phyloP scores from a whole-genome alignment of 1,140 invertebrate genomes.

The Pinna nobilis region DNA sequence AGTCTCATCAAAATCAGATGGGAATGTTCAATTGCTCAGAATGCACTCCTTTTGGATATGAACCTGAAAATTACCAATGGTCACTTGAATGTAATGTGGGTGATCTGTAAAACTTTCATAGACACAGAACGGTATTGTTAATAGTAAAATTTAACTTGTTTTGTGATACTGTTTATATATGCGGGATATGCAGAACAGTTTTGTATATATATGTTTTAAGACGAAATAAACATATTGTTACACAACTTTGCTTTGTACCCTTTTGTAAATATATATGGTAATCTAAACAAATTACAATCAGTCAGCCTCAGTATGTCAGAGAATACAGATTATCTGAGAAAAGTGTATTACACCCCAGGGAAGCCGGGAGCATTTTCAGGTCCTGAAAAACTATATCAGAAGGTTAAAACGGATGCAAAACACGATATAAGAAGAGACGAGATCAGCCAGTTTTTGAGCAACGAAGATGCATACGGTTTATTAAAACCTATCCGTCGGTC shows the following conservation, averaged over 20 bases:
- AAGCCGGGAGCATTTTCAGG: too few species aligned
- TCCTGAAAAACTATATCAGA: not conserved
- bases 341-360: not conserved
- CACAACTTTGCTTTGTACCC: too few species aligned
- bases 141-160: too few species aligned
- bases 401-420: conserved; percentile 1
- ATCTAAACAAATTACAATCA: too few species aligned
- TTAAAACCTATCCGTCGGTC: not conserved
- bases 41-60: not conserved
- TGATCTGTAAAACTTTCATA: too few species aligned
- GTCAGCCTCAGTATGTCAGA: too few species aligned
- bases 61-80: not conserved
- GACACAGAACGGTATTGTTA: too few species aligned
- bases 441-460: not conserved
- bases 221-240: too few species aligned
- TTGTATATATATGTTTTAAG: too few species aligned
- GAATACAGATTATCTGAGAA: not conserved
- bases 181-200: too few species aligned
- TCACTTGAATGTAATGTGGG: not conserved
- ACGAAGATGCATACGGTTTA: not conserved
- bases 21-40: not conserved
- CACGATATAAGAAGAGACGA: not conserved
- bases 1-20: not conserved
- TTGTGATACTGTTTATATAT: too few species aligned
- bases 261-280: too few species aligned